Base-by-base conservation (phyloP, 1,140 invertebrate species). In the Chlorops oryzae region DNA sequence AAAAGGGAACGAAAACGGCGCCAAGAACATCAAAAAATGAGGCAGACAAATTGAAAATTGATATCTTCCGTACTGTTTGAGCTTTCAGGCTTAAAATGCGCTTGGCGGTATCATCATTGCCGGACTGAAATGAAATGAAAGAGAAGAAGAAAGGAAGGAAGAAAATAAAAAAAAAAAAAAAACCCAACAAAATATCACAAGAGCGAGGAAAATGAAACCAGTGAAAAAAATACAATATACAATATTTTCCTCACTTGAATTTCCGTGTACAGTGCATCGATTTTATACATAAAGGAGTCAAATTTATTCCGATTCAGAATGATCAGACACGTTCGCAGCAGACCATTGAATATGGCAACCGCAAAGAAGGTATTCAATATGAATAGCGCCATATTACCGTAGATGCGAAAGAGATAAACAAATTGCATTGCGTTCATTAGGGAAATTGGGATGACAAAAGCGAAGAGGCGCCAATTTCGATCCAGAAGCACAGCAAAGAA, bases 331-430 rank as follows among this genome's bases (percentile, higher is more conserved):
- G 63, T 70, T 21, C 66, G 66, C 47, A 70, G 51, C 24, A 67
- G 43, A 2, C 59, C 59, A 48, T 67, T 58, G 39, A 70, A 70
- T 43, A 67, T 62, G 35, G 59, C 66, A 32, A 58, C 47, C n/a
- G 62, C 57, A 43, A 62, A 67, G 52, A 70, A 70, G 13, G 61
- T 51, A 47, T 70, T 69, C 22, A 70, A 49, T 23, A 67, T 65
- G 39, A 70, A 65, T 34, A 52, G 46, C n/a, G 59, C 54, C 51
- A 62, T 42, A 38, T 70, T 58, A 5, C 58, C 62, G 62, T 59
- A 67, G 57, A 63, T 60, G n/a, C 55, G 47, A 38, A 58, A 50
- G 47, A 70, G 40, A 32, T 63, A 65, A 17, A 65, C 25, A 28
- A 70, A 63, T 53, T 70, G 66, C 61, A 70, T 60, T 37, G 56